phyloP scores from a whole-genome alignment of 1,140 invertebrate genomes.

The Dendroctonus valens region DNA sequence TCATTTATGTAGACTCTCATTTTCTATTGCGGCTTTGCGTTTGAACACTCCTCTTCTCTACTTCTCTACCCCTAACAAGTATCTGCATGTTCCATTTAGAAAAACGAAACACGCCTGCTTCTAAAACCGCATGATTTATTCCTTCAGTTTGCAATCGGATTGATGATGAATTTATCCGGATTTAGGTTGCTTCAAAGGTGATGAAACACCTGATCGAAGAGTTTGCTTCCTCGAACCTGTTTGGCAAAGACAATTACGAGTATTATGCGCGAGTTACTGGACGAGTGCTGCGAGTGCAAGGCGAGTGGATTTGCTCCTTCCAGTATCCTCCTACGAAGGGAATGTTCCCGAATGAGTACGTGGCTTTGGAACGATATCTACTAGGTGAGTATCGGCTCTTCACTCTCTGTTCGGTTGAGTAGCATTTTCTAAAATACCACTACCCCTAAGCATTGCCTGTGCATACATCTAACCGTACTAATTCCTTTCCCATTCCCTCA shows the following conservation, averaged over 20 bases:
- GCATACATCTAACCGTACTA: slow-evolving; percentile 36
- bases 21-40: no score
- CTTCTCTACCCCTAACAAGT: no score
- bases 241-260: slow-evolving; percentile 94
- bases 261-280: slow-evolving; percentile 96
- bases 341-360: slow-evolving; percentile 68
- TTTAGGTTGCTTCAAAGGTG: slow-evolving; percentile 84
- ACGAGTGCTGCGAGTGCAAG: slow-evolving; percentile 84
- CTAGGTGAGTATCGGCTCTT: slow-evolving; percentile 40
- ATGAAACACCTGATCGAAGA: slow-evolving; percentile 97
- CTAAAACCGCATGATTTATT: no score
- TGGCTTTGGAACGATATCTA: slow-evolving; percentile 46
- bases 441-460: neutral
- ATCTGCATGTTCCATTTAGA: no score
- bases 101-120: no score
- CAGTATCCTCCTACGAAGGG: slow-evolving; percentile 65
- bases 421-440: neutral
- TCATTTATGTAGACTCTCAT: no score
- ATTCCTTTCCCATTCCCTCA: slow-evolving; percentile 18
- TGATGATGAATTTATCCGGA: neutral
- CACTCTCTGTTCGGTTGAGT: neutral
- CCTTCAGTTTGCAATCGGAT: no score
- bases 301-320: slow-evolving; percentile 94
- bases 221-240: slow-evolving; percentile 92
- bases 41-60: no score